These are phyloP conservation scores for Falco naumanni DNA, from an alignment of 2,797 vertebrate genomes.

Conservation along the genomic window DNA sequence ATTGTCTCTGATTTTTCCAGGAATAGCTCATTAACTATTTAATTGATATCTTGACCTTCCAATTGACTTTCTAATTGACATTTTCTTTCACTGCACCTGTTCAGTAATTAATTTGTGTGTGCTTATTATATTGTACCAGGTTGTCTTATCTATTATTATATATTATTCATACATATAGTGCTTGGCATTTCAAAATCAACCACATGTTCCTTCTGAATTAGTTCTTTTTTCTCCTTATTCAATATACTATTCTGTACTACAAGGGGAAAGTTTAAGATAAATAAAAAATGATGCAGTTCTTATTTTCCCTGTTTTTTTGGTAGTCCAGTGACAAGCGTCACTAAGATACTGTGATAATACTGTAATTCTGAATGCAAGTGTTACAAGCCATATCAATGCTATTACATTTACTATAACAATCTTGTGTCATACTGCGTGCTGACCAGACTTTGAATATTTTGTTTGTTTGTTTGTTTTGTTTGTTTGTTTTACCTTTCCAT, in stretches of 20 bases:
- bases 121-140: not conserved
- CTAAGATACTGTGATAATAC: not conserved
- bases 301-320: not conserved
- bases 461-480: too few relatives aligned
- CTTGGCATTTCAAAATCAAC: slow-evolving; percentile 36
- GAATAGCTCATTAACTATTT: slow-evolving; percentile 50
- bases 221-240: not conserved
- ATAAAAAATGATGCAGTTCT: not conserved
- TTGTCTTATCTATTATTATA: not conserved
- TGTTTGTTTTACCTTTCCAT: not conserved
- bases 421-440: not conserved
- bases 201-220: not conserved
- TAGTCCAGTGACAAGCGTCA: not conserved
- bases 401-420: not conserved
- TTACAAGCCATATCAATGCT: not conserved
- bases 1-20: slow-evolving; percentile 25
- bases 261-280: not conserved
- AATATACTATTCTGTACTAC: not conserved
- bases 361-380: not conserved
- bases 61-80: slow-evolving; percentile 43
- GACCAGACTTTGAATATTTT: not conserved
- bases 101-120: slow-evolving; percentile 17
- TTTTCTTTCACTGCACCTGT: slow-evolving; percentile 17
- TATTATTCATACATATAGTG: not conserved
- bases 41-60: slow-evolving; percentile 49